phyloP scores from a whole-genome alignment of 2,113 vertebrate genomes.

The Pogonocichla stellata region DNA sequence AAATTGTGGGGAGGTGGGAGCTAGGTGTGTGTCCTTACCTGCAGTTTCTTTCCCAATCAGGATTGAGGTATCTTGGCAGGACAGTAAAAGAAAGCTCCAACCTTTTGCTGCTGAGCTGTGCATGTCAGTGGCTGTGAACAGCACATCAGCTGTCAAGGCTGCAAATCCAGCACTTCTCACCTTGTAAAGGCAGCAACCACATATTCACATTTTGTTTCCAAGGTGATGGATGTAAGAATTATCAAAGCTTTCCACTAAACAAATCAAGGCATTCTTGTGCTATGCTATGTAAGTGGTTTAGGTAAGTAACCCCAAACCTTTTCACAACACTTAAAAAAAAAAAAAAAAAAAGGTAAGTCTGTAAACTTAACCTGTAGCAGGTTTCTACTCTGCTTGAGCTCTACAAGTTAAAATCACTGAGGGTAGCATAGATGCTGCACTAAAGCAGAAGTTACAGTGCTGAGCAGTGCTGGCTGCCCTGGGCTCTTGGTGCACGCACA shows the following conservation, averaged over 20 bases:
- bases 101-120: neutral
- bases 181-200: neutral
- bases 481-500: rapidly evolving
- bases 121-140: neutral
- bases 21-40: neutral
- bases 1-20: neutral
- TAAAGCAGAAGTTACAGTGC: neutral
- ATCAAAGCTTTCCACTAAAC: neutral
- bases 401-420: neutral
- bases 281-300: neutral
- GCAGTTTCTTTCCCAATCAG: neutral
- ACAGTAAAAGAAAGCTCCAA: neutral
- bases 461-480: neutral
- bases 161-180: neutral
- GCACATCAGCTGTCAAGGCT: neutral
- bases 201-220: conserved; percentile 18
- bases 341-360: neutral
- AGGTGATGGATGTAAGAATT: neutral
- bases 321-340: neutral
- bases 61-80: neutral
- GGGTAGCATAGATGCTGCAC: neutral
- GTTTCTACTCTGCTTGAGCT: neutral
- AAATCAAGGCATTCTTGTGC: neutral
- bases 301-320: neutral
- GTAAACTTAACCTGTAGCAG: neutral